These are phyloP conservation scores for Coptodon bakossiorum DNA, from an alignment of 2,113 vertebrate genomes.

Conservation along the genomic window DNA sequence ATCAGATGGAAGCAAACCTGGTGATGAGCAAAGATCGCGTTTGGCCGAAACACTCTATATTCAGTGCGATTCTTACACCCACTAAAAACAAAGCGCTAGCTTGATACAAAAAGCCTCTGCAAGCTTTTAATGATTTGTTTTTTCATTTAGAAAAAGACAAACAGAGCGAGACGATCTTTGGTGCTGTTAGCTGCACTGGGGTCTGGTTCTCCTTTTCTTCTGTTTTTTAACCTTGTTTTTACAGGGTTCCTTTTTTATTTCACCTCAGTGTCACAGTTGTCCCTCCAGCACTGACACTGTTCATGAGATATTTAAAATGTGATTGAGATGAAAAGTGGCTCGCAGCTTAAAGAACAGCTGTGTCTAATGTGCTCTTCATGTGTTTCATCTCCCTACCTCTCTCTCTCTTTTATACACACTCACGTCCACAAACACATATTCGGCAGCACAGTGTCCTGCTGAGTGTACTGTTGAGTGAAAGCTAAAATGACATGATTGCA, in stretches of 20 bases:
- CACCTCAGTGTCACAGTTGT: neutral
- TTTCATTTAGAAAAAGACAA: neutral
- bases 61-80: neutral
- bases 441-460: slow-evolving; percentile 9
- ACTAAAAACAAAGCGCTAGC: neutral
- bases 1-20: neutral
- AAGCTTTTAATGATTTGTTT: neutral
- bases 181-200: neutral
- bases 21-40: neutral
- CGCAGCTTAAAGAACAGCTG: neutral
- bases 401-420: neutral
- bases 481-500: slow-evolving; percentile 51
- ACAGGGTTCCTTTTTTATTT: neutral
- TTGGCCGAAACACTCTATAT: neutral
- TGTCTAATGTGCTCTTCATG: neutral
- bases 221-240: neutral
- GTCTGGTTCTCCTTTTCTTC: neutral
- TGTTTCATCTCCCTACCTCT: neutral
- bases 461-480: slow-evolving; percentile 42
- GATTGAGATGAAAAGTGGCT: neutral
- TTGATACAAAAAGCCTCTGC: neutral
- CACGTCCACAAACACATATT: neutral
- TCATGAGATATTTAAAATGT: neutral
- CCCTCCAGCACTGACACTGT: neutral
- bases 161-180: neutral